phyloP scores from a whole-genome alignment of 2,113 vertebrate genomes.

The Triplophysa dalaica region DNA sequence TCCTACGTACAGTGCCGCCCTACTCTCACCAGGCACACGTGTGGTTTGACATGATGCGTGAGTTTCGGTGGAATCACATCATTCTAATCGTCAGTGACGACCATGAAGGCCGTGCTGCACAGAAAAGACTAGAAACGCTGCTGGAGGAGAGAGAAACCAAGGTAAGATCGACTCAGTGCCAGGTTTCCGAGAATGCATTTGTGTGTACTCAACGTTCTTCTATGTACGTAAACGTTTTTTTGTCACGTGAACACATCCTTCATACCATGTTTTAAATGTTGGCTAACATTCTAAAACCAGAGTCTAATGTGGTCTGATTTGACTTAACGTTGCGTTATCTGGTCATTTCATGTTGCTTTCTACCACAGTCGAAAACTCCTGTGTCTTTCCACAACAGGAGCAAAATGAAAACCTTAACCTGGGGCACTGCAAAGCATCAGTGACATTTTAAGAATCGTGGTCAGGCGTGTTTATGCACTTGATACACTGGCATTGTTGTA shows the following conservation, averaged over 20 bases:
- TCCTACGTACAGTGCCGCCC: slow-evolving; percentile 93
- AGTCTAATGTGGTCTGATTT: slow-evolving; percentile 92
- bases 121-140: slow-evolving; percentile 96
- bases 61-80: slow-evolving; percentile 97
- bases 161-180: slow-evolving; percentile 77
- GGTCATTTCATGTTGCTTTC: slow-evolving; percentile 97
- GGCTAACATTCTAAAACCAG: slow-evolving; percentile 83
- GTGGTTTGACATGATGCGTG: slow-evolving; percentile 99
- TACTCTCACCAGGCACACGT: slow-evolving; percentile 98
- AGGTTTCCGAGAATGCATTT: slow-evolving; percentile 19
- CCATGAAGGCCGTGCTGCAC: slow-evolving; percentile 95
- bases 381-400: slow-evolving; percentile 86
- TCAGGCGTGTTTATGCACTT: background rate
- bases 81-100: slow-evolving; percentile 97
- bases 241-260: slow-evolving; percentile 92
- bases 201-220: slow-evolving; percentile 70
- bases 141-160: slow-evolving; percentile 96
- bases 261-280: slow-evolving; percentile 89
- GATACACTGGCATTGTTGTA: slow-evolving; percentile 12
- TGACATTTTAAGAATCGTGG: slow-evolving; percentile 48
- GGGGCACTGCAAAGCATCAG: slow-evolving; percentile 92
- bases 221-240: slow-evolving; percentile 86
- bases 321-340: slow-evolving; percentile 88
- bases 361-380: slow-evolving; percentile 94
- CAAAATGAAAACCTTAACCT: slow-evolving; percentile 89